These are phyloP conservation scores for Tragelaphus scriptus DNA, from an alignment of 2,113 vertebrate genomes.

Conservation along the genomic window DNA sequence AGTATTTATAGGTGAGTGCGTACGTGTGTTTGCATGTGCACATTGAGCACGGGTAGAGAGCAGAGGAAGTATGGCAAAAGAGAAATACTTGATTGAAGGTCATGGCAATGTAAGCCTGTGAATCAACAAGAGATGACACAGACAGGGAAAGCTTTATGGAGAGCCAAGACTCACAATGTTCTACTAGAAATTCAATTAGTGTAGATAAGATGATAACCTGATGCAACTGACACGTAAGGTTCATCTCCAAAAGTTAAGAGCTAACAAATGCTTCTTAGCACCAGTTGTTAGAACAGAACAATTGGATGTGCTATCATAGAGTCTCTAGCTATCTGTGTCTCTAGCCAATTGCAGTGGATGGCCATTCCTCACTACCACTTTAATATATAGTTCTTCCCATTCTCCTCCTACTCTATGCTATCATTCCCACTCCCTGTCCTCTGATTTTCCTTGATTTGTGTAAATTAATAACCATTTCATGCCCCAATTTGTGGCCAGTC, in stretches of 20 bases:
- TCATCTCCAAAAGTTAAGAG: constrained; percentile 26
- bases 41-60: neutral
- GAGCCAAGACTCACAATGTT: neutral
- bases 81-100: neutral
- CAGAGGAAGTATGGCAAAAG: neutral
- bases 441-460: neutral
- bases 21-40: accelerated
- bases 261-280: constrained; percentile 29
- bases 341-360: neutral
- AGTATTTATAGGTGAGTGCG: neutral
- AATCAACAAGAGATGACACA: neutral
- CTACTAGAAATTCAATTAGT: constrained; percentile 34
- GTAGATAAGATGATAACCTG: neutral
- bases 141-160: neutral
- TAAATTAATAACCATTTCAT: constrained; percentile 18
- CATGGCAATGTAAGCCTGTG: neutral
- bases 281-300: neutral
- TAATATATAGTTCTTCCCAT: neutral
- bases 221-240: constrained; percentile 7
- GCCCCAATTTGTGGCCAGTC: neutral
- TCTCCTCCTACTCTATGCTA: neutral
- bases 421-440: neutral
- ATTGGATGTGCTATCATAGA: neutral
- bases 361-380: neutral
- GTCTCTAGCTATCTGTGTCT: constrained; percentile 22